These are phyloP conservation scores for Hipparchia semele DNA, from an alignment of 2,888 invertebrate species.

Conservation along the genomic window DNA sequence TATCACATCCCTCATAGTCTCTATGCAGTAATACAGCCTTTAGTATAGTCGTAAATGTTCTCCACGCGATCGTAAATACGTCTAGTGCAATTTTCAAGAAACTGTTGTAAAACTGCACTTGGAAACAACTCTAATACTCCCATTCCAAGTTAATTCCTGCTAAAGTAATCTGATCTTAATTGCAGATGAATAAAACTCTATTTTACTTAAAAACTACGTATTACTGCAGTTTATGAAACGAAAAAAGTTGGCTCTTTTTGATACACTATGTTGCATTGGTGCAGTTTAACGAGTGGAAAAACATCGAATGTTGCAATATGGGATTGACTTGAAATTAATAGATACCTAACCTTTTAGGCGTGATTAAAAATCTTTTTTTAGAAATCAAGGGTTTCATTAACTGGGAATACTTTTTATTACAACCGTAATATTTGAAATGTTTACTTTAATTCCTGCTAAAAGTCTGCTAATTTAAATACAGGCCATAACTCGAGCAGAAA, in stretches of 20 bases:
- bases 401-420: background rate
- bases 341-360: slow-evolving; percentile 6
- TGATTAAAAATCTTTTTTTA: slow-evolving; percentile 1
- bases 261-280: slow-evolving; percentile 50
- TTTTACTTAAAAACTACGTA: slow-evolving; percentile 14
- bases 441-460: background rate
- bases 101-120: slow-evolving; percentile 39
- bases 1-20: slow-evolving; percentile 2
- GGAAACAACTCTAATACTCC: slow-evolving; percentile 24
- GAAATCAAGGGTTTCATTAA: background rate
- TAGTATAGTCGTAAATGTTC: slow-evolving; percentile 61
- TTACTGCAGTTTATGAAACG: slow-evolving; percentile 41
- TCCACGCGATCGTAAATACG: slow-evolving; percentile 71
- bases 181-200: slow-evolving; percentile 28
- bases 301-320: slow-evolving; percentile 20
- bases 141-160: slow-evolving; percentile 17
- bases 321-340: slow-evolving; percentile 24
- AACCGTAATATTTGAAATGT: background rate
- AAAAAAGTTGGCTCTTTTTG: slow-evolving; percentile 37
- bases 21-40: slow-evolving; percentile 44
- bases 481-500: background rate
- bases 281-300: slow-evolving; percentile 33
- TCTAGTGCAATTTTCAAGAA: slow-evolving; percentile 45
- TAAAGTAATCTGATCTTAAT: slow-evolving; percentile 29
- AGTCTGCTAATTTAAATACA: background rate